Conservation (phyloP, 2,888 invertebrate species). For the Drosophila eohydei region DNA sequence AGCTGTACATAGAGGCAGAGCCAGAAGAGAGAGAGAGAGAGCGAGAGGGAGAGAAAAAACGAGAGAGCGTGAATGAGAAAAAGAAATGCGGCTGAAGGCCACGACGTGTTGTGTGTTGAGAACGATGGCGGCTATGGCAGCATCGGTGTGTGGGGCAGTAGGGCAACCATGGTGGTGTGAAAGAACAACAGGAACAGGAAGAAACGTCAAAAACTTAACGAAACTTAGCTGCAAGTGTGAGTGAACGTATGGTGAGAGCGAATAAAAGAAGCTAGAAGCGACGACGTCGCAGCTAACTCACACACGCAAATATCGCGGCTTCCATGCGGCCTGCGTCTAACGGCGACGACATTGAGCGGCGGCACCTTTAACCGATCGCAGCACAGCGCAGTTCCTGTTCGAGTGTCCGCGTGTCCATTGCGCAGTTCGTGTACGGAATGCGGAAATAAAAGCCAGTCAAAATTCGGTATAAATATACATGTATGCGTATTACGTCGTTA, state of each 20-base stretch:
- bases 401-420: slow-evolving; percentile 23
- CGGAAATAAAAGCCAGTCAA: slow-evolving; percentile 27
- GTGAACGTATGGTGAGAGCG: slow-evolving; percentile 34
- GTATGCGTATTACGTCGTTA: slow-evolving; percentile 35
- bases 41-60: slow-evolving; percentile 3
- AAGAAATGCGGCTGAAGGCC: slow-evolving; percentile 44
- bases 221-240: slow-evolving; percentile 46
- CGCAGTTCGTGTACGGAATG: slow-evolving; percentile 19
- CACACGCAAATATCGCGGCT: slow-evolving; percentile 64
- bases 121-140: slow-evolving; percentile 16
- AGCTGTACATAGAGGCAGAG: slow-evolving; percentile 9
- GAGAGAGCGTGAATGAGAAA: slow-evolving; percentile 33
- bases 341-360: slow-evolving; percentile 80
- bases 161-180: slow-evolving; percentile 56
- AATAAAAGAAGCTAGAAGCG: slow-evolving; percentile 58
- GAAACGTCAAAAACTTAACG: slow-evolving; percentile 69
- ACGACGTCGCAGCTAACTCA: slow-evolving; percentile 32
- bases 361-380: slow-evolving; percentile 82
- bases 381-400: slow-evolving; percentile 44
- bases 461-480: slow-evolving; percentile 24
- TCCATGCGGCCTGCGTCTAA: slow-evolving; percentile 73
- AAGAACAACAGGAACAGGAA: slow-evolving; percentile 75
- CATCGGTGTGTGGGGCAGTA: slow-evolving; percentile 72
- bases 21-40: slow-evolving; percentile 31
- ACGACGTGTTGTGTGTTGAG: slow-evolving; percentile 37